phyloP scores from a whole-genome alignment of 92 coral and sea anemone genomes.

The Desmophyllum pertusum region DNA sequence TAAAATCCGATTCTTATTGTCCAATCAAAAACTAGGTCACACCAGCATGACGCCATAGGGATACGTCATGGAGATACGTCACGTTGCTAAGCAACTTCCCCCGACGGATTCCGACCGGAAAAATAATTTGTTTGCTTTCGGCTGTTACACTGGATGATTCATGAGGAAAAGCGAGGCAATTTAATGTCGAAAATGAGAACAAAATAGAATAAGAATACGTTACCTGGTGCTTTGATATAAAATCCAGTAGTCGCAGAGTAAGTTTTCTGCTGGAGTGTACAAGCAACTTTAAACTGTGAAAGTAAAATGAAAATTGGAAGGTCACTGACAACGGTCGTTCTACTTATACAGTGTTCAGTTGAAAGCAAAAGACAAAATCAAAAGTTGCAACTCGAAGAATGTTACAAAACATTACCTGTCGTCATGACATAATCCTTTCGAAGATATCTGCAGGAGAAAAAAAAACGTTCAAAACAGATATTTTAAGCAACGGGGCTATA shows the following conservation, averaged over 20 bases:
- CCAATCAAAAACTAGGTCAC: not conserved
- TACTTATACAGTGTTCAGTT: not conserved
- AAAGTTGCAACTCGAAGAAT: not conserved
- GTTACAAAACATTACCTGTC: slow-evolving; percentile 59
- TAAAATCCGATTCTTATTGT: not conserved
- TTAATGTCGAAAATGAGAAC: not conserved
- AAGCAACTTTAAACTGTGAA: slow-evolving; percentile 67
- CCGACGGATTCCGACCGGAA: not conserved
- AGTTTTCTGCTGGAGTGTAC: slow-evolving; percentile 89
- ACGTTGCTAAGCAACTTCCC: not conserved
- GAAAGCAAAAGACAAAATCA: not conserved
- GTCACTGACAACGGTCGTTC: not conserved
- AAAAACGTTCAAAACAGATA: not conserved
- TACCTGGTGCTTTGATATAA: slow-evolving; percentile 87
- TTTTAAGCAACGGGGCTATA: not conserved
- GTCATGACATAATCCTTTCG: slow-evolving; percentile 80
- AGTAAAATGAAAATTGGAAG: not conserved
- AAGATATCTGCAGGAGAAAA: slow-evolving; percentile 75
- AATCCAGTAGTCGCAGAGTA: slow-evolving; percentile 83
- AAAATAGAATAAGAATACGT: not conserved
- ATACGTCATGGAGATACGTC: not conserved
- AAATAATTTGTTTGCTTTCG: not conserved
- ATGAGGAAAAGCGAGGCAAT: not conserved
- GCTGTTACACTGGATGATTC: too few species aligned
- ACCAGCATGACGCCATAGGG: too few species aligned